phyloP scores from a whole-genome alignment of 1,140 invertebrate genomes.

The Microplitis demolitor region DNA sequence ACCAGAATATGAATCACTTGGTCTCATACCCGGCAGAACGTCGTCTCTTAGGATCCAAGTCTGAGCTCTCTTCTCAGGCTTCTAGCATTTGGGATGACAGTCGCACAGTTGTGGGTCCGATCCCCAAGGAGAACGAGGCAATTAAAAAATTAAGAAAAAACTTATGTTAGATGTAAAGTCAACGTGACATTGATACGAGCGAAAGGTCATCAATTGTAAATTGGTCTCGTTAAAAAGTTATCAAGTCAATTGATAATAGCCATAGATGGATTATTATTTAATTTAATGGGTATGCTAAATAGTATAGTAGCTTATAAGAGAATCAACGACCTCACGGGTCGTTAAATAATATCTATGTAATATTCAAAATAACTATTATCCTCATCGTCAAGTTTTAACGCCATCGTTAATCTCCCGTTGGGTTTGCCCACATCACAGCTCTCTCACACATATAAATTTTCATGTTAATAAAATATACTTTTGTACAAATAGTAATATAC shows the following conservation, averaged over 20 bases:
- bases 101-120: slow-evolving; percentile 17
- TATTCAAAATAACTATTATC: slow-evolving; percentile 13
- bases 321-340: neutral
- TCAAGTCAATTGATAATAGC: no score
- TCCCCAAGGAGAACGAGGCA: slow-evolving; percentile 16
- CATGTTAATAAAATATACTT: neutral
- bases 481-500: neutral
- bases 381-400: slow-evolving; percentile 15
- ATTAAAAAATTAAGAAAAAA: slow-evolving; percentile 20
- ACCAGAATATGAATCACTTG: no score
- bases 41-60: no score
- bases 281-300: neutral
- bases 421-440: neutral
- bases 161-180: neutral
- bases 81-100: neutral
- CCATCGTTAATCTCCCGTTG: slow-evolving; percentile 19
- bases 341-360: slow-evolving; percentile 26
- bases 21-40: no score
- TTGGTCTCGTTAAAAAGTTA: neutral
- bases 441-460: neutral
- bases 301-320: neutral
- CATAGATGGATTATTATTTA: no score
- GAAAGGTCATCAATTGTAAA: slow-evolving; percentile 8
- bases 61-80: no score
- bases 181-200: neutral